Percentiles rank a stretch among this genome's conserved stretches.
Conservation (phyloP, 2,113 vertebrate species). For the Anseranas semipalmata region DNA sequence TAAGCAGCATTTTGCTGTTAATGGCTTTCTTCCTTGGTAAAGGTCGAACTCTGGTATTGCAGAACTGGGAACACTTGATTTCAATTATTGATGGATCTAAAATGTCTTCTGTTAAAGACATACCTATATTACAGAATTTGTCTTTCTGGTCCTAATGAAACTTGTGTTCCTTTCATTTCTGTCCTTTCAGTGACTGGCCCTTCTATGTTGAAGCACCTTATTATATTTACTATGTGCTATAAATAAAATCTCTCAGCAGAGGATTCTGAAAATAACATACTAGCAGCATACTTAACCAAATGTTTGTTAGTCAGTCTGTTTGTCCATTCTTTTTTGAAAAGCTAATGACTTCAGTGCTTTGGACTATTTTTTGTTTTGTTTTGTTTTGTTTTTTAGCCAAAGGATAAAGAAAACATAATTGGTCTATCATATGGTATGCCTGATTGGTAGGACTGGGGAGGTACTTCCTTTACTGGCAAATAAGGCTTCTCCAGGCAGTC, state of each 20-base stretch:
- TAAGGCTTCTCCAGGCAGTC: neutral
- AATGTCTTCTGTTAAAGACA: neutral
- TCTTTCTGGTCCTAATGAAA: neutral
- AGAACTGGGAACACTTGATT: neutral
- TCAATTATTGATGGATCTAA: constrained; percentile 26
- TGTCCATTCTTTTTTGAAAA: neutral
- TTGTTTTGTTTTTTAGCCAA: neutral
- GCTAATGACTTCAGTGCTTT: neutral
- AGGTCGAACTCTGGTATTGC: neutral
- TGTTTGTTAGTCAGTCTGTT: neutral
- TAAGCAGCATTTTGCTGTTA: constrained; percentile 6
- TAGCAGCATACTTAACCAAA: neutral
- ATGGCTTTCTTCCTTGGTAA: constrained; percentile 3
- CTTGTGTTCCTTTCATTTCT: neutral
- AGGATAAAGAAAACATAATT: neutral
- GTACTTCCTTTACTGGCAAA: neutral
- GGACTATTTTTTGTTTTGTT: neutral
- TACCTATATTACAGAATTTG: neutral
- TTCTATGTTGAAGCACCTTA: neutral
- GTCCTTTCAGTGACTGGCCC: neutral
- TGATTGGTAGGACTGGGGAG: neutral
- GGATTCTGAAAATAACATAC: neutral
- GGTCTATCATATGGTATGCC: neutral
- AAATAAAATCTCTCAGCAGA: neutral
- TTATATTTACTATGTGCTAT: neutral